These are phyloP conservation scores for Molossus alvarezi DNA, from an alignment of 2,797 vertebrate genomes.

Conservation along the genomic window DNA sequence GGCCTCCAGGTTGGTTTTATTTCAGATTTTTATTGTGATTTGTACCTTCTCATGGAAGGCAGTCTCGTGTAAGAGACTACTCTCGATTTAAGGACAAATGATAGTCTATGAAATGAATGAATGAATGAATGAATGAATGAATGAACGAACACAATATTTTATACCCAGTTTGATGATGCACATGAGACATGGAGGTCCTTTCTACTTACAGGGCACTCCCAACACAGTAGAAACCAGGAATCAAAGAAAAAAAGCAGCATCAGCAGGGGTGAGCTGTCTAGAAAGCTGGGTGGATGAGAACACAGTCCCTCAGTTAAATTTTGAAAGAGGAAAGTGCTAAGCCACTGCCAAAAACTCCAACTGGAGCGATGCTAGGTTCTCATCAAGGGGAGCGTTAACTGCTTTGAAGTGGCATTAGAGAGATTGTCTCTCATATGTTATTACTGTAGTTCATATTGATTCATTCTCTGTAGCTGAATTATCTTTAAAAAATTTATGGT, in stretches of 20 bases:
- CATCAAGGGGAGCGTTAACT: background rate
- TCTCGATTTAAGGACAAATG: conserved; percentile 8
- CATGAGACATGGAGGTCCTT: background rate
- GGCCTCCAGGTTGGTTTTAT: background rate
- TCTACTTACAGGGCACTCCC: background rate
- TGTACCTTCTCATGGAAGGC: background rate
- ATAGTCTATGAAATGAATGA: background rate
- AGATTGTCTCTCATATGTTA: conserved; percentile 69
- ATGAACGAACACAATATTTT: background rate
- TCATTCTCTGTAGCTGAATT: conserved; percentile 83
- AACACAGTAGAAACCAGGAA: background rate
- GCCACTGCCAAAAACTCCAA: conserved; percentile 8
- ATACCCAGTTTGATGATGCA: background rate
- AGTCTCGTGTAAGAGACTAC: background rate
- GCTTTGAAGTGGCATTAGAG: conserved; percentile 61
- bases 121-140: background rate
- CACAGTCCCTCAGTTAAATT: background rate
- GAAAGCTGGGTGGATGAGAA: background rate
- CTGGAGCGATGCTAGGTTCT: background rate
- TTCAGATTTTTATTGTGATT: background rate
- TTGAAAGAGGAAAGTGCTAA: background rate
- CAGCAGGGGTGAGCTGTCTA: background rate
- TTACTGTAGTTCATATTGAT: conserved; percentile 82
- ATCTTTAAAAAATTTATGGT: conserved; percentile 83
- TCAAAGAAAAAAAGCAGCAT: background rate